Conservation (phyloP, 92 coral and sea anemone genomes). For the Epizoanthus illoricatus region DNA sequence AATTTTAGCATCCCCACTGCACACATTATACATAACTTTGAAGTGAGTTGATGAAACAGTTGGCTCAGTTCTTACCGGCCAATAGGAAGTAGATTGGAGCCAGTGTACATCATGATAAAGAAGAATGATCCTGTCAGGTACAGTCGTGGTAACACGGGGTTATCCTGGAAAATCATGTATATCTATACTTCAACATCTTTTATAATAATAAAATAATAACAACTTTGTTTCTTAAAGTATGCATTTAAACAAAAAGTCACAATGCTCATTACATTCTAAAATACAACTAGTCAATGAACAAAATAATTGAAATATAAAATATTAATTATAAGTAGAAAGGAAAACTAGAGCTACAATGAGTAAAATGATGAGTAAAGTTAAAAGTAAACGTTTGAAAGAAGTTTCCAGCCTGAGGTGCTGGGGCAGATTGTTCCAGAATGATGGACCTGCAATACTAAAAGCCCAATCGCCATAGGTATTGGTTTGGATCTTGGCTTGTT, state of each 20-base stretch:
- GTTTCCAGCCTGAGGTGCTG: neutral
- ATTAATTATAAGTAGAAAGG: neutral
- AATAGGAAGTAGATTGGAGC: constrained; percentile 93
- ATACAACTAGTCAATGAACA: too few relatives aligned
- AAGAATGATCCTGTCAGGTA: constrained; percentile 96
- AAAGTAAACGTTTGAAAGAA: neutral
- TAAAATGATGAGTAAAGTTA: too few relatives aligned
- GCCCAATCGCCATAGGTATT: neutral
- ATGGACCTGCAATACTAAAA: neutral
- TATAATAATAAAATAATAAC: neutral
- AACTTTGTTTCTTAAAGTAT: neutral
- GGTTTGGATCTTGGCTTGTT: too few relatives aligned
- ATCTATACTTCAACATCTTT: neutral
- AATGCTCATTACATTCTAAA: neutral
- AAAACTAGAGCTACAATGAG: too few relatives aligned
- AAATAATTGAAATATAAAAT: neutral
- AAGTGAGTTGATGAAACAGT: neutral
- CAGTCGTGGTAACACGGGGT: constrained; percentile 89
- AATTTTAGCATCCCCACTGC: too few relatives aligned
- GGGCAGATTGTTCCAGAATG: too few relatives aligned
- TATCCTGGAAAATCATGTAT: constrained; percentile 60
- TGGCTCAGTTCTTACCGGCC: constrained; percentile 69
- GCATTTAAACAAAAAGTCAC: neutral
- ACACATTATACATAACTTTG: too few relatives aligned
- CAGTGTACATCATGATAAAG: constrained; percentile 99